Base-by-base conservation (phyloP, 2,888 invertebrate genomes). In the Rutpela maculata region DNA sequence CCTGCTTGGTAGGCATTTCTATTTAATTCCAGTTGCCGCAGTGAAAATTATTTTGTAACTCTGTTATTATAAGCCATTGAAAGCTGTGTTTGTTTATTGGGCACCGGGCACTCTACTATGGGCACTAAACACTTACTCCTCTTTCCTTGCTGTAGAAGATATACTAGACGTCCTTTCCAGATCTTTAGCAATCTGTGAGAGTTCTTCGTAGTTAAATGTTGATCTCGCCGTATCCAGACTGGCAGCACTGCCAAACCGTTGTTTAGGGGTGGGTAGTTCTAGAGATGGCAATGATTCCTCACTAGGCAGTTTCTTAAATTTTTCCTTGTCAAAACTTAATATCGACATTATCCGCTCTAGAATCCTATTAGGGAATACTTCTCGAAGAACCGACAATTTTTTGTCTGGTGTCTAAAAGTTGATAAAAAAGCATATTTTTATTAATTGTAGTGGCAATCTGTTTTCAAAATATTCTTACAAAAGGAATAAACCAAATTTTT, bases 341-440 rank as follows among this genome's bases (percentile, higher is more conserved):
- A 80, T 78, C 10, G 78, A 55, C 12, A 84, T 11, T 17, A 85
- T 74, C 67, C 74, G 65, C 4, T 17, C 17, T 12, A 86, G 68
- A 3, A 86, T 63, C 38, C 78, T 62, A 6, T 69, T 10, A 0
- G 85, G 85, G 31, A 87, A 83, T 18, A 85, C 79, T 26, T 83
- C 78, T 63, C 81, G 63, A 5, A 87, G 76, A 19, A 86, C 69
- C 3, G 80, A 75, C 7, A 75, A 35, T 66, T 83, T 81, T 71
- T 81, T 71, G 22, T 85, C 83, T 1, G 81, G 78, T 22, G 76
- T 71, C 82, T 82, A 56, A 65, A 78, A 79, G 55, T 22, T 35
- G 31, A 9, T 9, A 7, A 7, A 31, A n/a, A 60, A 38, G 11
- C n/a, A n/a, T n/a, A n/a, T n/a, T n/a, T n/a, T 59, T 50, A 19